phyloP scores from a whole-genome alignment of 64 coral and sea anemone genomes.

The Montipora cactus region DNA sequence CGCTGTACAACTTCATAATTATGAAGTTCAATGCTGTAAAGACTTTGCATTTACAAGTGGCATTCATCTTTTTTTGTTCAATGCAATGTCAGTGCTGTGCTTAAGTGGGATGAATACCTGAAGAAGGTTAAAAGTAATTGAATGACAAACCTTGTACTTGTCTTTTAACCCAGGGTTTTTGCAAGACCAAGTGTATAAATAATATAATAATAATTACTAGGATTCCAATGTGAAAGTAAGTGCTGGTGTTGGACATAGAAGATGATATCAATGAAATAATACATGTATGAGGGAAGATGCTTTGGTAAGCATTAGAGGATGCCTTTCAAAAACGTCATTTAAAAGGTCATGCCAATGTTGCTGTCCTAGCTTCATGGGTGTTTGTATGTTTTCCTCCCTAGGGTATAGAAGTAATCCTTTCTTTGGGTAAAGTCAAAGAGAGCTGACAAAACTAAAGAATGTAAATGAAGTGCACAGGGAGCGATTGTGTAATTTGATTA shows the following conservation, averaged over 20 bases:
- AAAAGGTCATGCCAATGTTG: neutral
- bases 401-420: neutral
- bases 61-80: too few relatives aligned
- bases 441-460: neutral
- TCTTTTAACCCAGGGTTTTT: too few relatives aligned
- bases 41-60: too few relatives aligned
- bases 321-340: neutral
- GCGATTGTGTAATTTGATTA: neutral
- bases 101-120: too few relatives aligned
- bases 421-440: neutral
- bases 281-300: neutral
- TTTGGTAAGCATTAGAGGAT: neutral
- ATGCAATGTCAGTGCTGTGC: too few relatives aligned
- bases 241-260: neutral
- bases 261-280: neutral
- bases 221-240: slow-evolving; percentile 2
- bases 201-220: neutral
- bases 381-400: neutral
- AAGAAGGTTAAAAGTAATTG: too few relatives aligned
- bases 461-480: neutral
- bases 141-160: too few relatives aligned
- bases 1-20: too few relatives aligned
- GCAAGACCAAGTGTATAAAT: too few relatives aligned
- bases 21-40: too few relatives aligned
- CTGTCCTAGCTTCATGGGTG: neutral